phyloP scores from a whole-genome alignment of 2,888 invertebrate genomes.

The Camponotus fellah region DNA sequence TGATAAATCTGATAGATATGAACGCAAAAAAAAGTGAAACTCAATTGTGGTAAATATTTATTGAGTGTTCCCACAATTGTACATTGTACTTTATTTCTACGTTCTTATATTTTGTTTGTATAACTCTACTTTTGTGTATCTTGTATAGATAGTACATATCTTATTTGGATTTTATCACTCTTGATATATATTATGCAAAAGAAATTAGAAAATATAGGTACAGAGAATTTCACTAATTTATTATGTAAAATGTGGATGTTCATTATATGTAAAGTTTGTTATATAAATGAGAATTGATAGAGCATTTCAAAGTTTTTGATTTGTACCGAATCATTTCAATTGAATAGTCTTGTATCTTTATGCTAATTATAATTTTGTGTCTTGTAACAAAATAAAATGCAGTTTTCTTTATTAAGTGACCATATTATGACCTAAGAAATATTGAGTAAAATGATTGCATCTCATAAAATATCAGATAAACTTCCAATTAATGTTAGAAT shows the following conservation, averaged over 20 bases:
- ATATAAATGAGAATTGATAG: background rate
- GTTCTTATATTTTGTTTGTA: conserved; percentile 61
- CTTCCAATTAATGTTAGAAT: conserved; percentile 50
- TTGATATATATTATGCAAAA: conserved; percentile 21
- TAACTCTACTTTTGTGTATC: conserved; percentile 49
- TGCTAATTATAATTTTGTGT: conserved; percentile 5
- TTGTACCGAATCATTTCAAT: conserved; percentile 5
- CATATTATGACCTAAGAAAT: conserved; percentile 23
- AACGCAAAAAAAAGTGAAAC: conserved; percentile 65
- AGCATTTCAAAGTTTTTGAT: conserved; percentile 11
- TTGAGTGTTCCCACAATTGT: conserved; percentile 67
- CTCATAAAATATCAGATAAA: conserved; percentile 48
- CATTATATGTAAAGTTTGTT: conserved; percentile 1
- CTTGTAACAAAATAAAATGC: conserved; percentile 23
- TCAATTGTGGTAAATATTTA: conserved; percentile 68
- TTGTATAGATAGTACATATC: conserved; percentile 7
- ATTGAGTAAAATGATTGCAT: conserved; percentile 45
- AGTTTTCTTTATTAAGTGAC: conserved; percentile 29
- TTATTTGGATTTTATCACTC: conserved; percentile 20
- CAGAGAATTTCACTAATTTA: conserved; percentile 27
- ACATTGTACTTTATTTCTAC: conserved; percentile 68
- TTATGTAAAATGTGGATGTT: conserved; percentile 24
- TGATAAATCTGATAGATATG: conserved; percentile 63
- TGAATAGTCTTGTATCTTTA: conserved; percentile 18
- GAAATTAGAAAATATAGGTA: conserved; percentile 15